A percentile compares a stretch with the other conserved stretches of the same genome.
These are phyloP conservation scores for Trachelipus rathkii DNA, from an alignment of 1,140 invertebrate genomes.

Conservation along the genomic window DNA sequence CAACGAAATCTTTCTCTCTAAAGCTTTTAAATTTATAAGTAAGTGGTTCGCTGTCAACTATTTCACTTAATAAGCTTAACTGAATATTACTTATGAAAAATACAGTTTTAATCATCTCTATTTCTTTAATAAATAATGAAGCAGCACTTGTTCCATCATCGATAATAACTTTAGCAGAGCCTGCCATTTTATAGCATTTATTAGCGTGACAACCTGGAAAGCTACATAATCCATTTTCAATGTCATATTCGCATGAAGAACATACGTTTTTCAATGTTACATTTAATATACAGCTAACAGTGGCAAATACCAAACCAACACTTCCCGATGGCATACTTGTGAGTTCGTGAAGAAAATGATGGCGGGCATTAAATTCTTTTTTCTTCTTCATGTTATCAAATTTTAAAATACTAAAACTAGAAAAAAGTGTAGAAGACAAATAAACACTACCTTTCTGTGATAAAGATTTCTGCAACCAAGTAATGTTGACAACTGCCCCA, in stretches of 20 bases:
- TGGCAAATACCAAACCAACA: neutral
- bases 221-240: neutral
- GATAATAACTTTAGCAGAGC: neutral
- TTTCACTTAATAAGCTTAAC: neutral
- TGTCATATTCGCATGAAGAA: neutral
- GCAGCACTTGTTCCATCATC: neutral
- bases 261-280: neutral
- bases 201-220: neutral
- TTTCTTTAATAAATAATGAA: neutral
- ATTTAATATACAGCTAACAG: neutral
- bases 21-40: neutral
- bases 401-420: no score
- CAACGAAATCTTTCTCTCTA: neutral
- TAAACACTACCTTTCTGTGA: no score
- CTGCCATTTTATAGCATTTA: neutral
- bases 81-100: neutral
- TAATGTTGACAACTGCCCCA: neutral
- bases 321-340: neutral
- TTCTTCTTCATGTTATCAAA: no score
- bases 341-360: neutral
- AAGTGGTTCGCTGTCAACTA: neutral
- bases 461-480: neutral
- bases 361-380: no score
- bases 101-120: neutral
- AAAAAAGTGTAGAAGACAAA: no score